A percentile compares a stretch with the other conserved stretches of the same genome.
Conservation (phyloP, 1,140 invertebrate genomes). For the Lepidostoma basale region DNA sequence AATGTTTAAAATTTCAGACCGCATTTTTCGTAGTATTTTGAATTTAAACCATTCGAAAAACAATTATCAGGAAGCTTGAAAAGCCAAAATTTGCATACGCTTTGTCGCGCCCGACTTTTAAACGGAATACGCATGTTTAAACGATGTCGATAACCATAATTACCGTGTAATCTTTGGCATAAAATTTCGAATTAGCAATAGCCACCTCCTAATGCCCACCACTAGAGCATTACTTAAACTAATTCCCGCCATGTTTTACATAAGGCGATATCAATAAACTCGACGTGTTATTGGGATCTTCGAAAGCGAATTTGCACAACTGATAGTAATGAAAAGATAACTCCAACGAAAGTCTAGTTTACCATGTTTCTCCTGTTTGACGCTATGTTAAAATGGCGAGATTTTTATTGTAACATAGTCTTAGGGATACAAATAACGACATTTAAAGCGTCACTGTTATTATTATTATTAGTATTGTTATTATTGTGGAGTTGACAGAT, state of each 20-base stretch:
- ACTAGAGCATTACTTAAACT: background rate
- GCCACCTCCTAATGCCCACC: background rate
- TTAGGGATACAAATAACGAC: too few species aligned
- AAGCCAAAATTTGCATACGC: constrained; percentile 8
- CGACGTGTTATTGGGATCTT: too few species aligned
- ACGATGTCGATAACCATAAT: constrained; percentile 13
- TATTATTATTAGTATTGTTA: too few species aligned
- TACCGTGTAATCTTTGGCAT: constrained; percentile 9
- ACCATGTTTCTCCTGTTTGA: too few species aligned
- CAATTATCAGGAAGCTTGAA: constrained; percentile 16
- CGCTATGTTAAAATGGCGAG: too few species aligned
- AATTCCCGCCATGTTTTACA: constrained; percentile 7
- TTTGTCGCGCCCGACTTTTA: constrained; percentile 15
- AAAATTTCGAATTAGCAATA: constrained; percentile 1
- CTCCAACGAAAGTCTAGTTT: too few species aligned
- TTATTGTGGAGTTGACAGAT: too few species aligned
- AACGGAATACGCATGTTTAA: background rate
- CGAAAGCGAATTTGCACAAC: too few species aligned
- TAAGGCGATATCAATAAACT: constrained; percentile 14
- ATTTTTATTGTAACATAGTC: too few species aligned
- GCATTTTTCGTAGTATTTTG: background rate
- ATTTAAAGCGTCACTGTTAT: too few species aligned
- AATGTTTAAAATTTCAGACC: background rate
- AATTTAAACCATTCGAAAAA: background rate
- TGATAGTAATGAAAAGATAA: too few species aligned